phyloP scores from a whole-genome alignment of 2,113 vertebrate genomes.

The Athene noctua region DNA sequence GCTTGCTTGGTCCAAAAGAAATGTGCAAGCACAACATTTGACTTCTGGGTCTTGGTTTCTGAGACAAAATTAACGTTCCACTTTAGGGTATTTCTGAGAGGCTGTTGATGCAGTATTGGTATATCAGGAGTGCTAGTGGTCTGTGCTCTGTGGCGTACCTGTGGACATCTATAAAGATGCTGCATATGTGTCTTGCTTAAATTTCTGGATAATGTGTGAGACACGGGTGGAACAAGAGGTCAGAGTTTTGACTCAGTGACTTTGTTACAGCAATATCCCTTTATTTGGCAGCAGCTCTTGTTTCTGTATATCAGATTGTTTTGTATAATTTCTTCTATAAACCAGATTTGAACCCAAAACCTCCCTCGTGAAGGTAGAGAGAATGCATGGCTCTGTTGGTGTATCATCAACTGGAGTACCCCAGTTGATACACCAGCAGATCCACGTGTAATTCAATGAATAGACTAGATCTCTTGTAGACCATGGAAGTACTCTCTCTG shows the following conservation, averaged over 20 bases:
- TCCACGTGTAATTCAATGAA: background rate
- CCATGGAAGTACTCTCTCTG: background rate
- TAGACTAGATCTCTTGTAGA: background rate
- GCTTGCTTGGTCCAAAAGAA: background rate
- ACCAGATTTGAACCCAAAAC: background rate
- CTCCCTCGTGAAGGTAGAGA: background rate
- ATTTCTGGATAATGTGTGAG: background rate
- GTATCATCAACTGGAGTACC: background rate
- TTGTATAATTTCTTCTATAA: background rate
- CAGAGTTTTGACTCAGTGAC: background rate
- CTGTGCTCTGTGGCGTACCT: background rate
- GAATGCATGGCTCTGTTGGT: background rate
- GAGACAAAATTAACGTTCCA: background rate
- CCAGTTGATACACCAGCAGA: background rate
- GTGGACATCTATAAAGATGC: background rate
- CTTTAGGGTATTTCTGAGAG: background rate
- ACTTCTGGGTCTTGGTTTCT: background rate
- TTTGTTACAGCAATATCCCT: background rate
- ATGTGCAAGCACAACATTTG: background rate
- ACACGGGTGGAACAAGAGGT: background rate
- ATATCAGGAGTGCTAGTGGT: background rate
- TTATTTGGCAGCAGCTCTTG: background rate
- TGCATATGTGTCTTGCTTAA: background rate
- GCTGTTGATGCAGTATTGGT: background rate
- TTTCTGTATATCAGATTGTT: background rate